A percentile compares a stretch with the other conserved stretches of the same genome.
These are phyloP conservation scores for Uropsilus gracilis DNA, from an alignment of 2,113 vertebrate species.

Conservation along the genomic window DNA sequence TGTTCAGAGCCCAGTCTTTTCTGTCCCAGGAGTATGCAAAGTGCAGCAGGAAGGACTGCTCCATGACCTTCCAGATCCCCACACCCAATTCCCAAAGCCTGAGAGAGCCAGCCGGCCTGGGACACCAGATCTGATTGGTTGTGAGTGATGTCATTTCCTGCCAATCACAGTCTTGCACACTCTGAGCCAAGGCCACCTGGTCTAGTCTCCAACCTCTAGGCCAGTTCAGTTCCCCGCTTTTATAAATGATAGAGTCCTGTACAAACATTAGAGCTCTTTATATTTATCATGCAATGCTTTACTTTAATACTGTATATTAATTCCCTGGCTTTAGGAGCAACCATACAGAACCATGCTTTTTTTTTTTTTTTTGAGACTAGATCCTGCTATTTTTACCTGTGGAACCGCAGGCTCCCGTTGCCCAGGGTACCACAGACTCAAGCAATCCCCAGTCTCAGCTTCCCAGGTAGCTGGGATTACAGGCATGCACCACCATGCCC, in stretches of 20 bases:
- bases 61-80: not conserved
- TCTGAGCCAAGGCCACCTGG: not conserved
- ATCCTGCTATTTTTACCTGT: no score
- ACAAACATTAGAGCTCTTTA: not conserved
- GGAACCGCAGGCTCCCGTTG: no score
- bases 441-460: no score
- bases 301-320: not conserved
- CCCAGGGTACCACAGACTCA: no score
- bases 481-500: no score
- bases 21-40: not conserved
- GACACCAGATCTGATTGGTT: slow-evolving; percentile 66
- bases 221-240: not conserved
- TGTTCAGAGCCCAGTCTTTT: not conserved
- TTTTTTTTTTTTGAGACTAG: no score
- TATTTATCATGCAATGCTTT: not conserved
- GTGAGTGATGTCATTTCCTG: slow-evolving; percentile 73
- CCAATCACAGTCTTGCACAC: slow-evolving; percentile 50
- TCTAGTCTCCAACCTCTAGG: not conserved
- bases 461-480: no score
- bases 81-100: not conserved
- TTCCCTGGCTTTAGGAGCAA: not conserved
- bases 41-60: not conserved
- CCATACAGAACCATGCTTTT: no score
- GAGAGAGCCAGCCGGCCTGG: not conserved
- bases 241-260: not conserved